phyloP scores from a whole-genome alignment of 2,113 vertebrate genomes.

The Parotia lawesii region DNA sequence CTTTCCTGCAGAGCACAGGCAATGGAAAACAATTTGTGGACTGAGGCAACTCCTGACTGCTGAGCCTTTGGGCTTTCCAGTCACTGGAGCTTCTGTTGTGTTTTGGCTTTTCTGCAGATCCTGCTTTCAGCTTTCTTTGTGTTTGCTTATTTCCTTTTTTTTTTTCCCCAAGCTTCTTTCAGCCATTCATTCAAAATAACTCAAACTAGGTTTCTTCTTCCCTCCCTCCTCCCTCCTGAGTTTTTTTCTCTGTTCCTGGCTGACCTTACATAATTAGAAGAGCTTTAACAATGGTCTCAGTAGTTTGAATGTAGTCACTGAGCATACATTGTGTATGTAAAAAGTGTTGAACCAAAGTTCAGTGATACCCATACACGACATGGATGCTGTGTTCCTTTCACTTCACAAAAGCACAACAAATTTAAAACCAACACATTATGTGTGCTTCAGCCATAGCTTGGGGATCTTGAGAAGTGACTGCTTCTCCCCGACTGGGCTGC shows the following conservation, averaged over 20 bases:
- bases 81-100: background rate
- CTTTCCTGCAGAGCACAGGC: background rate
- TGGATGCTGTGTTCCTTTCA: background rate
- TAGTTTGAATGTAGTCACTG: background rate
- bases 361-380: too few species aligned
- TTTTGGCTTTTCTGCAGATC: background rate
- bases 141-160: background rate
- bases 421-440: fast-evolving
- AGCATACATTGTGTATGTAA: background rate
- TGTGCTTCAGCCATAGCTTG: background rate
- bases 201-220: background rate
- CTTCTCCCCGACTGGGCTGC: background rate
- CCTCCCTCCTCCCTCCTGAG: fast-evolving
- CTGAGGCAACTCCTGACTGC: background rate
- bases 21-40: fast-evolving
- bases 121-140: background rate
- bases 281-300: background rate
- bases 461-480: fast-evolving
- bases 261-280: background rate
- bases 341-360: background rate
- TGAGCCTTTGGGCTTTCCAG: background rate
- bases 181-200: background rate
- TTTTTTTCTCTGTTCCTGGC: background rate
- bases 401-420: background rate
- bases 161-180: background rate